Conservation (phyloP, 2,113 vertebrate genomes). For the Nycticebus coucang region DNA sequence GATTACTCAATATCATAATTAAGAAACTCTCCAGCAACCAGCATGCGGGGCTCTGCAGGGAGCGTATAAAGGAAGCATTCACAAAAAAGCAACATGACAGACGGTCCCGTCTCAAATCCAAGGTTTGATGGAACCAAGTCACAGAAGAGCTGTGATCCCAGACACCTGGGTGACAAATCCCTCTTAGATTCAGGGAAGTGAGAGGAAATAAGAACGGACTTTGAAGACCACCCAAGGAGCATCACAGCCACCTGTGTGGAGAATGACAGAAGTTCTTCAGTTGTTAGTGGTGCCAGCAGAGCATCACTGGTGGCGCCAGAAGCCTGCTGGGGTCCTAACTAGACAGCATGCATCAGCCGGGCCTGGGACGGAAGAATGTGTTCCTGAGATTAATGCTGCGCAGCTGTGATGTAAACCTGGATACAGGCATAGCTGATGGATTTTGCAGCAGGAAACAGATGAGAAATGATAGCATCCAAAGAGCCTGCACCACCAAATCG, state of each 20-base stretch:
- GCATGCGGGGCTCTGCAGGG: not conserved
- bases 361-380: not conserved
- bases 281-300: constrained; percentile 44
- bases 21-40: not conserved
- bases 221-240: constrained; percentile 30
- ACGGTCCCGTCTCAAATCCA: constrained; percentile 38
- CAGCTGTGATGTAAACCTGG: constrained; percentile 72
- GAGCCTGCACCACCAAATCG: constrained; percentile 44
- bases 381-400: constrained; percentile 72
- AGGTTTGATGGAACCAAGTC: constrained; percentile 22
- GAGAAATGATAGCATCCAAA: constrained; percentile 67
- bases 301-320: constrained; percentile 52
- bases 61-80: not conserved
- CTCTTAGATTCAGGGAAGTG: constrained; percentile 50
- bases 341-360: not conserved
- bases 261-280: constrained; percentile 34
- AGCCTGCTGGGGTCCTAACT: constrained; percentile 64
- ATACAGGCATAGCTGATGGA: constrained; percentile 56
- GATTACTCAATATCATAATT: constrained; percentile 30
- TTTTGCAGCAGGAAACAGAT: constrained; percentile 67
- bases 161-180: constrained; percentile 53
- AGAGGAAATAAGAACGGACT: constrained; percentile 50
- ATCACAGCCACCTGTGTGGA: not conserved
- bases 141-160: constrained; percentile 1
- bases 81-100: constrained; percentile 29